Conservation (phyloP, 2,113 vertebrate genomes). For the Percopsis transmontana region DNA sequence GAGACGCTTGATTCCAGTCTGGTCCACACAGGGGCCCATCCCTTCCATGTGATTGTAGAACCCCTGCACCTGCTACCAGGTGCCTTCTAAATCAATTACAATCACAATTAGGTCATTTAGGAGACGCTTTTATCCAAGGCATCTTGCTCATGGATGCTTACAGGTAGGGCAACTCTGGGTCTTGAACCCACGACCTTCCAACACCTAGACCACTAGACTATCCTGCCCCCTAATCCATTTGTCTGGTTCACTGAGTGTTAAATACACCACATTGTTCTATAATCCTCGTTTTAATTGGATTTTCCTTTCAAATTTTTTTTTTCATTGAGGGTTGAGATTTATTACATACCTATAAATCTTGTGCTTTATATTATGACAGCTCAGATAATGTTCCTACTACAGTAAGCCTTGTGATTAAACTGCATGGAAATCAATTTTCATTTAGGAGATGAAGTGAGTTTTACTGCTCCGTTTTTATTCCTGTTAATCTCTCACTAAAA, state of each 20-base stretch:
- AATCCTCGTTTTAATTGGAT: slow-evolving; percentile 19
- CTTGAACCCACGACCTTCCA: not conserved
- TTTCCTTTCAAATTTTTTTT: slow-evolving; percentile 4
- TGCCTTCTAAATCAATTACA: not conserved
- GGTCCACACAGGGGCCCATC: slow-evolving; percentile 27
- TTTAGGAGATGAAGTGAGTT: slow-evolving; percentile 8
- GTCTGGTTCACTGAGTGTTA: slow-evolving; percentile 41
- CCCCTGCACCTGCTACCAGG: slow-evolving; percentile 54
- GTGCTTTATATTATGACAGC: slow-evolving; percentile 10
- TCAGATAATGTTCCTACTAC: slow-evolving; percentile 4
- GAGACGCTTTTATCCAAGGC: too few relatives aligned
- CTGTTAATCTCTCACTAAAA: not conserved
- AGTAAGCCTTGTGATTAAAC: slow-evolving; percentile 7
- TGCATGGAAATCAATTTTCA: slow-evolving; percentile 5
- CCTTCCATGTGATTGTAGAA: too few relatives aligned
- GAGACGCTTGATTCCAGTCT: slow-evolving; percentile 41
- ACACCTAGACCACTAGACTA: not conserved
- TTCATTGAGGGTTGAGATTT: not conserved
- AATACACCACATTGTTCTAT: too few relatives aligned
- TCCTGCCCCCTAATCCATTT: slow-evolving; percentile 27
- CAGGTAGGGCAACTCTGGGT: not conserved
- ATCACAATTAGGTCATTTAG: too few relatives aligned
- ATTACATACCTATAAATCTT: slow-evolving; percentile 16
- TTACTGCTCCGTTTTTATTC: slow-evolving; percentile 4
- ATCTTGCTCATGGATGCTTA: too few relatives aligned